Evolutionary conservation across 2,113 vertebrate genomes (phyloP).

Genomic region (Corvus moneduloides): DNA sequence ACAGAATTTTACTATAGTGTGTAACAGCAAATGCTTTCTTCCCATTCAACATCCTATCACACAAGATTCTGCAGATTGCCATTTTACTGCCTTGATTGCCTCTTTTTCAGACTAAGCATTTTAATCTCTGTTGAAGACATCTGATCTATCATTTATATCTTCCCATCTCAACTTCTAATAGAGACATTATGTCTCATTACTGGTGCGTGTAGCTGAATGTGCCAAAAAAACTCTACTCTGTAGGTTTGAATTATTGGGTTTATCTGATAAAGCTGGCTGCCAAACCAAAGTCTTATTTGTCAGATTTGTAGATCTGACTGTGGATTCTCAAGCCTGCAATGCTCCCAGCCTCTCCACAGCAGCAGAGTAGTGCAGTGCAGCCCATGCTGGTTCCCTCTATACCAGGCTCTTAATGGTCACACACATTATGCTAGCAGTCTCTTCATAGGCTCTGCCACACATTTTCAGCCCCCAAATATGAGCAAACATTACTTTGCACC

Average conservation of each 20-base stretch:
- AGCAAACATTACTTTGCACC: neutral
- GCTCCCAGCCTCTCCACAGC: neutral
- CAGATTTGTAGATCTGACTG: neutral
- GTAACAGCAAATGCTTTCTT: neutral
- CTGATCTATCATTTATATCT: neutral
- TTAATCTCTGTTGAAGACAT: neutral
- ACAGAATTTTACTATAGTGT: neutral
- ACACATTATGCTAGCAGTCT: neutral
- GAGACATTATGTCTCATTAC: neutral
- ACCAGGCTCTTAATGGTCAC: neutral
- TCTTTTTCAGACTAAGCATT: neutral
- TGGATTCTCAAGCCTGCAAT: neutral
- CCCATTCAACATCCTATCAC: neutral
- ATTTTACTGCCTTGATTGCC: neutral
- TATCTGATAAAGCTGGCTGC: neutral
- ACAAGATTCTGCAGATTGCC: neutral
- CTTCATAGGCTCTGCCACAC: neutral
- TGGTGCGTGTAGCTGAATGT: neutral
- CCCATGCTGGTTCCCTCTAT: fast-evolving
- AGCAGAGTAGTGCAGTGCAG: neutral
- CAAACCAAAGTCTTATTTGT: neutral
- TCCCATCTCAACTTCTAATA: neutral
- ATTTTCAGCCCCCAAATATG: neutral
- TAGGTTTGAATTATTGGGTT: neutral
- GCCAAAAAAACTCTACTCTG: neutral